Evolutionary conservation across 2,797 vertebrate species (phyloP), one percentile per base, ranked within the genome.

Genomic region (Artibeus jamaicensis): DNA sequence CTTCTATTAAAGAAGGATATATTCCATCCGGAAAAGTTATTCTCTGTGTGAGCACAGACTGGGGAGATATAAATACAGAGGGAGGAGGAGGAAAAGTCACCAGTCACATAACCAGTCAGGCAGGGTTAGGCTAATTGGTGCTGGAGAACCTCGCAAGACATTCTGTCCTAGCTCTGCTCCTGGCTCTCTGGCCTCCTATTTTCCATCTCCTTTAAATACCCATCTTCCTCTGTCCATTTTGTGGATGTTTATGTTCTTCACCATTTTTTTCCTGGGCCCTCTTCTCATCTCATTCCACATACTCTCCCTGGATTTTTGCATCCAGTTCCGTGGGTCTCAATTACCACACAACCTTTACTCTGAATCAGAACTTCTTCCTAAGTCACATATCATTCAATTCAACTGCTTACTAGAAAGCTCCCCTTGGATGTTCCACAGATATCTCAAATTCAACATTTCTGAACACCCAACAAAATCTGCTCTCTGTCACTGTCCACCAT

Each of bases 361-460:
- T 46, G 90, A 95, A 79, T 34, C 24, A 81, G 84, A 91, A 93
- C 81, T 90, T 84, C 42, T 18, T 96, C 37, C 83, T 55, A 76
- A 91, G 32, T 78, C 65, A 67, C 77, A 92, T 42, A 70, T 59
- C 59, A 83, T 92, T 83, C 89, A 95, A 59, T 76, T 29, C 76
- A 94, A 65, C 59, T 86, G 68, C 50, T 79, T 77, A 37, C 32
- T 6, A 84, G 29, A 86, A 62, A 39, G 57, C 37, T 88, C 77
- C 84, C 46, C 32, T 81, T 37, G 82, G 71, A 90, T 70, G 55
- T 37, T 73, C 71, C 78, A 76, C 90, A 83, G 70, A 96, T 82
- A 89, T 16, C 87, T 93, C 26, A 73, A 77, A 42, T 68, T 59
- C 57, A 87, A 14, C 73, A 73, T 94, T 44, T 89, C 50, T 19